Base-by-base conservation (phyloP, 2,113 vertebrate genomes). In the Ammospiza caudacuta region DNA sequence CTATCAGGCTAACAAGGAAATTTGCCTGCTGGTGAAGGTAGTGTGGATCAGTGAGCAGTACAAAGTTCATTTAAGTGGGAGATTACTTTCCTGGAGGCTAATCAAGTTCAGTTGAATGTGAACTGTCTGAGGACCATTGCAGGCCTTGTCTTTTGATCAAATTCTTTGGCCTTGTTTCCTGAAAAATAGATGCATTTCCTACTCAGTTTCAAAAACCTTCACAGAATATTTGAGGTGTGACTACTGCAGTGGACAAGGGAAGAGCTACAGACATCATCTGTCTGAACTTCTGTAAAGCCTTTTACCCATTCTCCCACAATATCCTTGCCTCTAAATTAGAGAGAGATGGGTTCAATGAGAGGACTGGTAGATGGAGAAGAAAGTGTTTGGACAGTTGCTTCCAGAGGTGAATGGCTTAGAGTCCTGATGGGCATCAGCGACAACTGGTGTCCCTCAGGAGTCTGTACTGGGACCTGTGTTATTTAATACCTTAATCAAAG, bases 21-120 rank as follows among this genome's bases (percentile, higher is more conserved):
- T 91, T 93, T 91, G 74, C 49, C 84, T 74, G 22, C 81, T 89
- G 66, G 66, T 93, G 58, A 85, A 84, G 67, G 58, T 58, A 87
- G 31, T 57, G 28, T 76, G 81, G 78, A 68, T 94, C 81, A 89
- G n/a, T 89, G 81, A 81, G 35, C 69, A 68, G 33, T 33, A 46
- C 9, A 15, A 52, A 5, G 27, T 87, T 95, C 5, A 4, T 84
- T 76, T 91, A 61, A 52, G 49, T 72, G 25, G 74, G 84, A 67
- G 4, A 61, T 35, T 59, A 4, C 47, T 89, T 92, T 75, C 21
- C 89, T 68, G 69, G 21, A 59, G 74, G 87, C 43, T 89, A 68
- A 84, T 82, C 44, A 37, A 63, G 66, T 69, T 92, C 35, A 87
- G 29, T 24, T 79, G 35, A 31, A 68, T 52, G 49, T 55, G 74